A percentile compares a stretch with the other conserved stretches of the same genome.
Evolutionary conservation across 2,888 invertebrate genomes (phyloP).

Genomic region (Dryocosmus kuriphilus): DNA sequence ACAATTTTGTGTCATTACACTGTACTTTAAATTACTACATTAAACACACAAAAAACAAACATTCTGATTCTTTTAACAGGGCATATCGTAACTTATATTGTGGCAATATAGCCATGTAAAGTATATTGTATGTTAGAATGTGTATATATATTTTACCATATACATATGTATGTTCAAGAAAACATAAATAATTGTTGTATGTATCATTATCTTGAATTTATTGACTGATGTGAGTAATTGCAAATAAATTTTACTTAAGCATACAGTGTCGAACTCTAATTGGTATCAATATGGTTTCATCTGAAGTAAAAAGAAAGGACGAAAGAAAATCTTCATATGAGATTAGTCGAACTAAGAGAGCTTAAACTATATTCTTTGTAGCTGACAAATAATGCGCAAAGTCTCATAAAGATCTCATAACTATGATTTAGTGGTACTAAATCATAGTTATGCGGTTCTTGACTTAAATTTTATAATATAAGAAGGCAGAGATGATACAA

Average conservation of each 20-base stretch:
- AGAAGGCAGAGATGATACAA: background rate
- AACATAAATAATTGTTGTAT: too few relatives aligned
- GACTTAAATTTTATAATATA: conserved; percentile 1
- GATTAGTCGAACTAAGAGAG: conserved; percentile 6
- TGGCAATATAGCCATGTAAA: too few relatives aligned
- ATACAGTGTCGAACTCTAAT: too few relatives aligned
- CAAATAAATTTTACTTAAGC: too few relatives aligned
- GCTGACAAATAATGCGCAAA: conserved; percentile 21
- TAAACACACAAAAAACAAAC: background rate
- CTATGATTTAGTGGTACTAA: conserved; percentile 21
- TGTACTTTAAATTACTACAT: background rate
- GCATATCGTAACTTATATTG: background rate
- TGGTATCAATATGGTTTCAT: too few relatives aligned
- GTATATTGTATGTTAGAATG: too few relatives aligned
- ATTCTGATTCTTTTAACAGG: background rate
- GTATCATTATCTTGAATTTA: too few relatives aligned
- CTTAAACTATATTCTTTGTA: background rate
- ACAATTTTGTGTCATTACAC: background rate
- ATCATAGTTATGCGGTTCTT: background rate
- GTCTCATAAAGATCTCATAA: conserved; percentile 29
- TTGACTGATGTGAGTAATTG: too few relatives aligned
- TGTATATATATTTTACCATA: too few relatives aligned
- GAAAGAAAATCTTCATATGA: background rate
- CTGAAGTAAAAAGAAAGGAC: background rate
- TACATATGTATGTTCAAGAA: too few relatives aligned